Evolutionary conservation across 1,140 invertebrate species (phyloP).

Genomic region (Drosophila bocki): DNA sequence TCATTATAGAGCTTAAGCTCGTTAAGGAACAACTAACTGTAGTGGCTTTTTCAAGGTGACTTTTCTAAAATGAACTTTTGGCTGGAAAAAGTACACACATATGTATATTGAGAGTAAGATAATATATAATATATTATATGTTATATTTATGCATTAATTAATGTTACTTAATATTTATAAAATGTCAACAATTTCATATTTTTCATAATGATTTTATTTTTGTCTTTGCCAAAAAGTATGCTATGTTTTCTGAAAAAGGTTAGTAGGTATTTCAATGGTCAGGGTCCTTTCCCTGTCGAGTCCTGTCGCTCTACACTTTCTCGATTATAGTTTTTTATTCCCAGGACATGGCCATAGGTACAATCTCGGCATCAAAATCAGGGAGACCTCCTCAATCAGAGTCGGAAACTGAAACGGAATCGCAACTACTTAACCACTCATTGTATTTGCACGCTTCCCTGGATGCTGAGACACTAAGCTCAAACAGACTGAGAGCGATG

Average conservation of each 20-base stretch:
- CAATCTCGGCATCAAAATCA: not conserved
- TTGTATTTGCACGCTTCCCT: constrained; percentile 50
- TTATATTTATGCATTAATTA: no score
- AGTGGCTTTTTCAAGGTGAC: not conserved
- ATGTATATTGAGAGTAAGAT: no score
- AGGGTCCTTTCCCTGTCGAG: not conserved
- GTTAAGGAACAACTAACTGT: not conserved
- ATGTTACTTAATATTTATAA: not conserved
- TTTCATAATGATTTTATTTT: not conserved
- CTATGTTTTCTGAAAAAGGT: no score
- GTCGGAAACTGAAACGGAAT: constrained; percentile 15
- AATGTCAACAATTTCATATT: not conserved
- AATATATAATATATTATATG: no score
- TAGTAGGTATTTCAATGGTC: rapidly evolving
- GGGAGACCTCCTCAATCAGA: not conserved
- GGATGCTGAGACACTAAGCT: constrained; percentile 33
- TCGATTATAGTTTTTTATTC: constrained; percentile 4
- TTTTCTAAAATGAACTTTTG: not conserved
- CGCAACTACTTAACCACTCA: constrained; percentile 39
- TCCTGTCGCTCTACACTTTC: not conserved
- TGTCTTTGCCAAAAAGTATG: not conserved
- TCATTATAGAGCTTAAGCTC: not conserved
- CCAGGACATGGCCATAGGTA: no score
- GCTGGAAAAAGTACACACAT: not conserved
- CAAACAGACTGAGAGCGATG: not conserved